Percentiles rank a stretch among this genome's conserved stretches.
phyloP scores from a whole-genome alignment of 2,113 vertebrate genomes.

The Sigmodon hispidus region DNA sequence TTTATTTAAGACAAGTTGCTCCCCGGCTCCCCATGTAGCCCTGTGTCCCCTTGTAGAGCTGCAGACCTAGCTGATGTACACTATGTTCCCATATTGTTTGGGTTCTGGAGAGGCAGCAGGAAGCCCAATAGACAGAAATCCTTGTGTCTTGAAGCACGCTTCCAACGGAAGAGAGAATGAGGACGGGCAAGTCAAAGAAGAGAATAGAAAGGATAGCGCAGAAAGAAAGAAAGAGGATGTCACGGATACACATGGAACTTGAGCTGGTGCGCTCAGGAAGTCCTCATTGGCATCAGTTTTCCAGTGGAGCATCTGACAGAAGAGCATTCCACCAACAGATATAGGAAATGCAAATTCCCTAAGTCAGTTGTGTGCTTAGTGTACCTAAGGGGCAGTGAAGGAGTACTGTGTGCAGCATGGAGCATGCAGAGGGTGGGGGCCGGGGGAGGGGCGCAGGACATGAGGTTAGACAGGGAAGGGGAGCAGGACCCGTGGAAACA shows the following conservation, averaged over 20 bases:
- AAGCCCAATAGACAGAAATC: neutral
- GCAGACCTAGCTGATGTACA: neutral
- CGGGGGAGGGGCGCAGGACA: neutral
- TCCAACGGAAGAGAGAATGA: neutral
- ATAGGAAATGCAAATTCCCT: neutral
- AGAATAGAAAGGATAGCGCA: neutral
- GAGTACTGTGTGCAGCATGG: neutral
- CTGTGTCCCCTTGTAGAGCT: too few species aligned
- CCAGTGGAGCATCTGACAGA: too few species aligned
- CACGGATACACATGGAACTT: neutral
- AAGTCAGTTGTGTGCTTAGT: neutral
- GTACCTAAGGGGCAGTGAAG: neutral
- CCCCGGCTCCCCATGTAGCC: neutral
- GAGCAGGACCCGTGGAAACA: neutral
- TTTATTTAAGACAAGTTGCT: neutral
- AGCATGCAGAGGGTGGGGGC: too few species aligned
- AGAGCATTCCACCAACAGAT: neutral
- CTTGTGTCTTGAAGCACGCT: neutral
- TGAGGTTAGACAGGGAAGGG: neutral
- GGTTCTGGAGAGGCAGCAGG: neutral
- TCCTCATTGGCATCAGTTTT: neutral
- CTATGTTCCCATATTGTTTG: neutral
- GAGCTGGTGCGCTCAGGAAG: neutral
- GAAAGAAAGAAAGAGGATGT: neutral
- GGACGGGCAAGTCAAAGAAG: neutral